Evolutionary conservation across 2,113 vertebrate species (phyloP).

Genomic region (Leptocoma aspasia): DNA sequence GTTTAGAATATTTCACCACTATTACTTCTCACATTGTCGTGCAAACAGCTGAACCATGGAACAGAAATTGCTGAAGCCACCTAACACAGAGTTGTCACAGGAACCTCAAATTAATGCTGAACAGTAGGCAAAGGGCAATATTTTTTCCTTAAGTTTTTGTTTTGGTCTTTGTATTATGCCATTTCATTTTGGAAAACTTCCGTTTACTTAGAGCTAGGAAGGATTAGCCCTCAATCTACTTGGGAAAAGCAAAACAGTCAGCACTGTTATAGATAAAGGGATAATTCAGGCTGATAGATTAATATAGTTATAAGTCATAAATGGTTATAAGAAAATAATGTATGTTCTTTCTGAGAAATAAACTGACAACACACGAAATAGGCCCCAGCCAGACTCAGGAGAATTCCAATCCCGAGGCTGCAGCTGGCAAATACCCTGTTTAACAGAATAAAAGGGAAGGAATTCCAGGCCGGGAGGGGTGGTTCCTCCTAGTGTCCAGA

Average conservation of each 20-base stretch:
- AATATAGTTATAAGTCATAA: too few species aligned
- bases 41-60: neutral
- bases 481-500: too few species aligned
- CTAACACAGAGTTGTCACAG: neutral
- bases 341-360: too few species aligned
- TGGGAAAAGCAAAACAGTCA: neutral
- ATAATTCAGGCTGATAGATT: too few species aligned
- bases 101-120: neutral
- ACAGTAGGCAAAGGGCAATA: neutral
- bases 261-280: too few species aligned
- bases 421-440: too few species aligned
- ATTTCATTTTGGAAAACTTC: neutral
- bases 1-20: neutral
- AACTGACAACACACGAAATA: too few species aligned
- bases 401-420: too few species aligned
- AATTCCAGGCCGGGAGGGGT: too few species aligned
- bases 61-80: neutral
- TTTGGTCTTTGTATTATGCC: neutral
- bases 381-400: too few species aligned
- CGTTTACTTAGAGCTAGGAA: neutral
- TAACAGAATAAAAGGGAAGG: too few species aligned
- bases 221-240: neutral
- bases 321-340: too few species aligned
- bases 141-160: neutral
- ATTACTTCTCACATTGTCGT: neutral